Evolutionary conservation across 2,888 invertebrate genomes (phyloP), one percentile per base, ranked within the genome.

Genomic region (Agrotis clavis): DNA sequence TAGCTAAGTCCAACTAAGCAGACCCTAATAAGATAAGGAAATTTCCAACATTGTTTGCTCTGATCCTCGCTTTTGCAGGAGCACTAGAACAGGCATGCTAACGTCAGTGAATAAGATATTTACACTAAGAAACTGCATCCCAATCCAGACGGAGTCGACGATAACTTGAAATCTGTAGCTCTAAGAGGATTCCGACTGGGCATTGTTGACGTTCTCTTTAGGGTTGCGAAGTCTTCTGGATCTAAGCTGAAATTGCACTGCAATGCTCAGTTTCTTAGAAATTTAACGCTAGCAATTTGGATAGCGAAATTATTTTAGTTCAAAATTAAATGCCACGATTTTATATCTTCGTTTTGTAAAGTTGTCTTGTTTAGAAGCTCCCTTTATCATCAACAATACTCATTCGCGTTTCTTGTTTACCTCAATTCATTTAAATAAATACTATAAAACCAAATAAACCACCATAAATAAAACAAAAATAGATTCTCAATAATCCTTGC

Each of bases 111-210:
- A 67, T 71, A 68, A 67, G 82, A 73, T 81, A 82, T 82, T 79
- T 79, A 75, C 56, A 48, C 50, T 67, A 21, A 60, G 83, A 79
- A 68, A 82, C 72, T 79, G 80, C 83, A 67, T 70, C 70, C 35
- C 69, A 47, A 67, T 69, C 57, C 62, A 35, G 60, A 67, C 71
- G 30, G 35, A 68, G 57, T 51, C 71, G 59, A 54, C 69, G 74
- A 82, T 83, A 85, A 80, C 67, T 80, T 73, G 73, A 77, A 67
- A 84, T 77, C 61, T 68, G 64, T 67, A 66, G 66, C 63, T 59
- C 61, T 82, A 77, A 85, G 83, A 79, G 81, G 81, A 83, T 81
- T 83, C 62, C 25, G 67, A 18, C 62, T 74, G 65, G 66, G 50
- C 70, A 67, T 71, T 83, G 85, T 85, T 79, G 74, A 82, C 66